Percentiles rank a stretch among this genome's conserved stretches.
Evolutionary conservation across 2,797 vertebrate species (phyloP).

Genomic region (Podarcis siculus): DNA sequence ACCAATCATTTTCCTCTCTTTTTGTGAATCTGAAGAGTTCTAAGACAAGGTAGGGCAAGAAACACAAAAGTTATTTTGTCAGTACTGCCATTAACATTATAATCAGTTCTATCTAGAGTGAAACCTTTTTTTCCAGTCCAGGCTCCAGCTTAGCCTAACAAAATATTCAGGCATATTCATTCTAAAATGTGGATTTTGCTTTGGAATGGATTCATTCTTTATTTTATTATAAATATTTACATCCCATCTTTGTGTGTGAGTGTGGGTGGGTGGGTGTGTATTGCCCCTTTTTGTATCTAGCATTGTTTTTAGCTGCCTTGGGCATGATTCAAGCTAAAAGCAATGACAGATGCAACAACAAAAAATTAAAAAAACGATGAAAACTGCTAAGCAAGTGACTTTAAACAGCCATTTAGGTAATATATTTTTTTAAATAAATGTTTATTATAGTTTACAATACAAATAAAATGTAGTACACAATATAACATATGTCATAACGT

Average conservation of each 20-base stretch:
- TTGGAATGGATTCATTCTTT: not conserved
- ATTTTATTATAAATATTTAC: no score
- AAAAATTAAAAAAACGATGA: no score
- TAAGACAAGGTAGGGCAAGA: not conserved
- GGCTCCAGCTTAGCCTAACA: not conserved
- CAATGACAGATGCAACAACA: not conserved
- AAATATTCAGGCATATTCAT: not conserved
- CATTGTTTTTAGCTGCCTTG: no score
- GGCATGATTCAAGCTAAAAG: not conserved
- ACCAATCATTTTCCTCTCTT: not conserved
- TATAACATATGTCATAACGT: no score
- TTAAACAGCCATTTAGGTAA: no score
- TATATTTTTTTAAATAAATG: no score
- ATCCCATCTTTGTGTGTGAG: not conserved
- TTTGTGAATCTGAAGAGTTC: not conserved
- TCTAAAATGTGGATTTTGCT: conserved; percentile 1
- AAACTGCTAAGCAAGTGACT: no score
- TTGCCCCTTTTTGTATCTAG: no score
- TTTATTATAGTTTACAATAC: no score
- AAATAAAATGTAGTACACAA: no score
- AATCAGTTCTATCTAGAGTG: not conserved
- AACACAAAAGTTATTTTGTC: not conserved
- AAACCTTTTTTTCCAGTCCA: not conserved
- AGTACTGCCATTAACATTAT: not conserved
- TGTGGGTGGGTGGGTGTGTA: no score